These are phyloP conservation scores for Nudaria mundana DNA, from an alignment of 2,888 invertebrate species.

Conservation along the genomic window DNA sequence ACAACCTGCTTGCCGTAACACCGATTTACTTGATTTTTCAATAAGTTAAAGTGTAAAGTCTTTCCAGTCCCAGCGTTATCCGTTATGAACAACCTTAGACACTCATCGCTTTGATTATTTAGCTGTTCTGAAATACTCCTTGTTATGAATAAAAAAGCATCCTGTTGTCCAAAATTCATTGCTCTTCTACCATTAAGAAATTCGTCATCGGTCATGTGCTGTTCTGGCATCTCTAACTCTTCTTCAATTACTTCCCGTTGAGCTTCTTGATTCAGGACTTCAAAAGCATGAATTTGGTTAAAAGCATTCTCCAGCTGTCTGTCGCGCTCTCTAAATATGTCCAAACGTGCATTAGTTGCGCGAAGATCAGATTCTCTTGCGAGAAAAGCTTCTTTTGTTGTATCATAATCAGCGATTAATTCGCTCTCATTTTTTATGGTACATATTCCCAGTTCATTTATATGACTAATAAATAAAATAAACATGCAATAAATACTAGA, in stretches of 20 bases:
- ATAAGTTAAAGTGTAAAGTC: constrained; percentile 21
- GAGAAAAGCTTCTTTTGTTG: constrained; percentile 27
- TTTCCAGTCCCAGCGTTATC: constrained; percentile 21
- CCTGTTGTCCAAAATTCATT: constrained; percentile 15
- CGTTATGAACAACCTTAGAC: constrained; percentile 20
- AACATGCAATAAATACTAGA: no score
- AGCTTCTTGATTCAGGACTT: no score
- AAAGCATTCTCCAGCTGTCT: constrained; percentile 37
- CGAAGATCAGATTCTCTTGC: constrained; percentile 12
- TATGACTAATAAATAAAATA: no score
- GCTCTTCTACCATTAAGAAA: constrained; percentile 13
- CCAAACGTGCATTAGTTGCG: constrained; percentile 13
- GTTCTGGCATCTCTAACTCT: no score
- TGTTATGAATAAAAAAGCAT: neutral
- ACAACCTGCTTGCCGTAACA: constrained; percentile 28
- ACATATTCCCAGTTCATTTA: no score
- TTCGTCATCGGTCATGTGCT: constrained; percentile 15
- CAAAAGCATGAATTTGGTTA: constrained; percentile 18
- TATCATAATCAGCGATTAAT: constrained; percentile 25
- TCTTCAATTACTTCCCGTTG: no score
- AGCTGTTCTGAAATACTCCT: no score
- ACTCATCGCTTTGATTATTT: constrained; percentile 6
- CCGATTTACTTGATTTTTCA: constrained; percentile 23
- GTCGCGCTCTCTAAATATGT: constrained; percentile 23
- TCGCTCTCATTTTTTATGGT: no score